Percentiles rank a stretch among this genome's conserved stretches.
These are phyloP conservation scores for Panagrolaimus sp. DNA, from an alignment of 1,140 invertebrate species.

Conservation along the genomic window DNA sequence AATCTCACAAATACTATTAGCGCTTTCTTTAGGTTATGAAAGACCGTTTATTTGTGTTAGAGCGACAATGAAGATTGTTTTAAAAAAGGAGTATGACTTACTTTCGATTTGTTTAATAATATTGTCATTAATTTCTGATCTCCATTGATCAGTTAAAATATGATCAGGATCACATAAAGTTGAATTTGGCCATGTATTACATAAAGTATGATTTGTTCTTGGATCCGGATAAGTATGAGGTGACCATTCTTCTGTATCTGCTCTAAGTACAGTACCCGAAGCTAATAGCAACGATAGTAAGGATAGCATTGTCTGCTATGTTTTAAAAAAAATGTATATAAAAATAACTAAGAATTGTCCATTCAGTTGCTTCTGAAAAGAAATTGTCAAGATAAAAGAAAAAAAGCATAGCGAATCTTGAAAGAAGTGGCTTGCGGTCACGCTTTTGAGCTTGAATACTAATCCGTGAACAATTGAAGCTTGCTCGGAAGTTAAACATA, in stretches of 20 bases:
- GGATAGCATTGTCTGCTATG: slow-evolving; percentile 36
- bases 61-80: background rate
- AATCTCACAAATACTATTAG: no score
- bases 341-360: no score
- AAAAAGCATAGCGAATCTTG: no score
- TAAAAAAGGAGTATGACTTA: slow-evolving; percentile 34
- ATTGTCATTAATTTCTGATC: slow-evolving; percentile 44
- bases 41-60: no score
- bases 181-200: slow-evolving; percentile 50
- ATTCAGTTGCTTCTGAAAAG: no score
- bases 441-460: no score
- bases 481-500: no score
- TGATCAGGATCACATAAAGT: slow-evolving; percentile 53
- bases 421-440: no score
- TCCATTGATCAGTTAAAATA: slow-evolving; percentile 53
- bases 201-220: slow-evolving; percentile 35
- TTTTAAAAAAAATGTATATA: no score
- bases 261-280: slow-evolving; percentile 48
- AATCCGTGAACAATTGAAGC: no score
- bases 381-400: no score
- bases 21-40: background rate
- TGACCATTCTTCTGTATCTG: slow-evolving; percentile 52
- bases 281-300: slow-evolving; percentile 47
- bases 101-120: slow-evolving; percentile 40
- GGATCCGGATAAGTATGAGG: slow-evolving; percentile 46